These are phyloP conservation scores for Platycheirus rosarum DNA, from an alignment of 2,888 invertebrate genomes.

Conservation along the genomic window DNA sequence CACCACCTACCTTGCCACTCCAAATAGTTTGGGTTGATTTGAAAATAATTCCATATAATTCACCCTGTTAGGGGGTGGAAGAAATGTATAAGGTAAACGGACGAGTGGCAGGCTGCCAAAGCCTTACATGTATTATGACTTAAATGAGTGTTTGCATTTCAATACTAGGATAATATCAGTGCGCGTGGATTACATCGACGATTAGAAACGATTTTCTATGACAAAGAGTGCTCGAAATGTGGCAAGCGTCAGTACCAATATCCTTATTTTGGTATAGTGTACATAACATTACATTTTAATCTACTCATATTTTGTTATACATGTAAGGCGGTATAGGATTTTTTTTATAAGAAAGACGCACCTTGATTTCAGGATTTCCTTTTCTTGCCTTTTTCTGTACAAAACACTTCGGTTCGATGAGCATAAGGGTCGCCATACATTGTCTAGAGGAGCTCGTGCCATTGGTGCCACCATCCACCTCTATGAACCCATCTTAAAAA, in stretches of 20 bases:
- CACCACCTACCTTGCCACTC: constrained; percentile 29
- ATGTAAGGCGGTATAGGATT: too few relatives aligned
- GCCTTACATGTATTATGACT: constrained; percentile 14
- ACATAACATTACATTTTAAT: too few relatives aligned
- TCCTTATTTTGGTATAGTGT: too few relatives aligned
- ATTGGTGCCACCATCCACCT: too few relatives aligned
- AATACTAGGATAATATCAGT: constrained; percentile 65
- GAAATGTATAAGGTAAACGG: not conserved
- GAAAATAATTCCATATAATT: constrained; percentile 57
- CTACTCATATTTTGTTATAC: too few relatives aligned
- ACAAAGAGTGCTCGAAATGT: constrained; percentile 8
- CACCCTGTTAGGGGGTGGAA: constrained; percentile 6
- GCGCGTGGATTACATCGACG: constrained; percentile 67
- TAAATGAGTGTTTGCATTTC: constrained; percentile 70
- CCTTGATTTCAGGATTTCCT: not conserved
- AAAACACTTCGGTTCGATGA: too few relatives aligned
- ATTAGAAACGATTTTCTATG: constrained; percentile 35
- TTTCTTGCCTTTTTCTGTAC: too few relatives aligned
- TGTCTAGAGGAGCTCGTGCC: too few relatives aligned
- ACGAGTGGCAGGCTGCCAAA: too few relatives aligned
- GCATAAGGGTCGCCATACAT: too few relatives aligned
- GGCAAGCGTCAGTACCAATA: constrained; percentile 14
- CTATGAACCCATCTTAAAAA: too few relatives aligned
- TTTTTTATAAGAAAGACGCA: too few relatives aligned
- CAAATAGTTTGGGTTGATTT: constrained; percentile 62